A percentile compares a stretch with the other conserved stretches of the same genome.
Evolutionary conservation across 2,113 vertebrate genomes (phyloP).

Genomic region (Pachycephala philippinensis): DNA sequence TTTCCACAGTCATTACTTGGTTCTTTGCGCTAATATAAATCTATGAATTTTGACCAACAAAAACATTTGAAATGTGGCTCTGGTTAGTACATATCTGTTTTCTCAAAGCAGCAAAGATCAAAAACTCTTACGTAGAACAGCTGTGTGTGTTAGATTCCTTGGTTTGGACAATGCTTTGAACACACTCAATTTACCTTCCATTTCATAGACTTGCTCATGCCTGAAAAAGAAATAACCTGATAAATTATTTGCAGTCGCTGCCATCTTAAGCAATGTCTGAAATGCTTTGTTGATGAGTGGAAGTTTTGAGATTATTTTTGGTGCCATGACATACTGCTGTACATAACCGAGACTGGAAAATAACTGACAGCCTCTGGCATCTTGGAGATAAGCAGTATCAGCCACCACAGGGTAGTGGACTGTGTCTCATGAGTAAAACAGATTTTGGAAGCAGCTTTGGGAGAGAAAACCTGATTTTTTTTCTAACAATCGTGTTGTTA

Average conservation of each 20-base stretch:
- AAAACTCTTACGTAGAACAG: background rate
- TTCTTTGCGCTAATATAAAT: background rate
- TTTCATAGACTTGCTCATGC: slow-evolving; percentile 6
- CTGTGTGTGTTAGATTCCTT: background rate
- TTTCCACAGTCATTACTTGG: background rate
- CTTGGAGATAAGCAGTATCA: slow-evolving; percentile 8
- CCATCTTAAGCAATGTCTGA: background rate
- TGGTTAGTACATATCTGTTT: background rate
- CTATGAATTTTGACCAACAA: background rate
- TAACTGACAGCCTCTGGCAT: background rate
- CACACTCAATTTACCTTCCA: slow-evolving; percentile 16
- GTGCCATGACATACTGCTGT: background rate
- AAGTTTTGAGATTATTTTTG: slow-evolving; percentile 11
- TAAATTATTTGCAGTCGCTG: background rate
- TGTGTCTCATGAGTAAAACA: background rate
- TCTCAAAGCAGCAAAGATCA: background rate
- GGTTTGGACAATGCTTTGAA: background rate
- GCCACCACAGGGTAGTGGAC: background rate
- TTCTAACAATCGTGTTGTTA: background rate
- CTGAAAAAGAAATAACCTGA: slow-evolving; percentile 2
- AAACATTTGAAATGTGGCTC: background rate
- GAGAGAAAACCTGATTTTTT: background rate
- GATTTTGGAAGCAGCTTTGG: background rate
- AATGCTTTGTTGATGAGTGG: background rate
- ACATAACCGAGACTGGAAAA: background rate